These are phyloP conservation scores for Sapajus apella DNA, from an alignment of 2,113 vertebrate genomes.

Conservation along the genomic window DNA sequence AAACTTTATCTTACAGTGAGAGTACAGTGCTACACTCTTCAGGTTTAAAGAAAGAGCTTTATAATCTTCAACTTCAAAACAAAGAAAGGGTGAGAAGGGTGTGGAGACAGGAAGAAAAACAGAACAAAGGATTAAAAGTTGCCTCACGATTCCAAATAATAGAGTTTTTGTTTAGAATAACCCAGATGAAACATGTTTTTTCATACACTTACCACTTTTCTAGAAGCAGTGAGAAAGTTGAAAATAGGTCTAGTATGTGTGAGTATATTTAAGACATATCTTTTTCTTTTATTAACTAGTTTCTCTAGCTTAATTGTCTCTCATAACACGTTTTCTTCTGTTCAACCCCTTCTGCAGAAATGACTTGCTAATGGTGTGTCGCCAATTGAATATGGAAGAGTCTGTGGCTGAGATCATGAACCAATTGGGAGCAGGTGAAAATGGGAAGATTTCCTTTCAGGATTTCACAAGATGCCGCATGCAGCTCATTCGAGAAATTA, in stretches of 20 bases:
- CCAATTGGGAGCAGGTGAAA: conserved; percentile 88
- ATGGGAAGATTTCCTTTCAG: conserved; percentile 90
- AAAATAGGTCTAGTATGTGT: neutral
- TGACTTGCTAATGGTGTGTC: conserved; percentile 90
- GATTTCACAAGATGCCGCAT: conserved; percentile 89
- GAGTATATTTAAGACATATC: neutral
- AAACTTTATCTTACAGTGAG: conserved; percentile 2
- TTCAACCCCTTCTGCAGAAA: conserved; percentile 83
- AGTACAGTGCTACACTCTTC: neutral
- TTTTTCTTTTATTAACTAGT: neutral
- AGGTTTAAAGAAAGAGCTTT: neutral
- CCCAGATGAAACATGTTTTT: conserved; percentile 18
- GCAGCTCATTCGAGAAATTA: conserved; percentile 89
- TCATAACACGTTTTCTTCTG: neutral
- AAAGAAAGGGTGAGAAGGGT: neutral
- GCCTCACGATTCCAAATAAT: neutral
- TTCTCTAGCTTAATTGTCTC: neutral
- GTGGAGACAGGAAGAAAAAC: neutral
- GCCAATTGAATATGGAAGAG: conserved; percentile 89
- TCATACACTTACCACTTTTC: neutral
- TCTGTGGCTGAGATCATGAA: conserved; percentile 91
- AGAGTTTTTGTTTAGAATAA: conserved; percentile 36
- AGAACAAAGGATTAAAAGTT: conserved; percentile 38
- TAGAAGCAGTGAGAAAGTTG: neutral
- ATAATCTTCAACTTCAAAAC: conserved; percentile 32